Base-by-base conservation (phyloP, 37 sponge, comb jelly and placozoan genomes). In the Theonella swinhoei region DNA sequence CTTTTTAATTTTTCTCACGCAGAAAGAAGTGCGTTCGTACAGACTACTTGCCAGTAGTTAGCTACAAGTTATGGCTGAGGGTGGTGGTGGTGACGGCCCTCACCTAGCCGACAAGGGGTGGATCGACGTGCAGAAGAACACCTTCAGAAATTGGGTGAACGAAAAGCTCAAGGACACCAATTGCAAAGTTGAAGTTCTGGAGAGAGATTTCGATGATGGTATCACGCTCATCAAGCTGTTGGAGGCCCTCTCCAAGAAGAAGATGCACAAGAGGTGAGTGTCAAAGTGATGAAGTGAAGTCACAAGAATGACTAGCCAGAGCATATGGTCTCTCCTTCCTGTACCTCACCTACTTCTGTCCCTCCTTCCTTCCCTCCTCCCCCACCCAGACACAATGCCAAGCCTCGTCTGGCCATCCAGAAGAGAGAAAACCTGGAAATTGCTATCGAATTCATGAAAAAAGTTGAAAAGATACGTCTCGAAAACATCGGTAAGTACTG, bases 81-180 rank as follows among this genome's bases (percentile, higher is more conserved):
- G 40, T 5, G 54, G 59, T 29, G 78, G 65, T 1, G 40, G 65
- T 2, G 72, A 62, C 3, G 72, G 62, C 3, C 38, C 36, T 23
- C 59, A 35, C 20, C 61, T 83, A 30, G 86, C 81, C 58, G 94
- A 88, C 70, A 88, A 58, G 19, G 78, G 59, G 8, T 97, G 97
- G 97, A 84, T 93, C 60, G 60, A 77, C 5, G 90, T 94, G 39
- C 97, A 97, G 70, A 89, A 91, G 84, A 85, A 86, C 40, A 89
- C 95, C 33, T 95, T 95, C 78, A 91, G 88, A 22, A 91, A 91
- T 74, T 95, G 95, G 95, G 54, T 75, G 35, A 95, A 95, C 72
- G 85, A 88, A 72, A 78, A 79, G 26, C 76, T 95, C 76, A 95
- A 91, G 63, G 87, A 80, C 26, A 89, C 82, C 7, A 83, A 68